Evolutionary conservation across 2,888 invertebrate species (phyloP).

Genomic region (Junonia oenone): DNA sequence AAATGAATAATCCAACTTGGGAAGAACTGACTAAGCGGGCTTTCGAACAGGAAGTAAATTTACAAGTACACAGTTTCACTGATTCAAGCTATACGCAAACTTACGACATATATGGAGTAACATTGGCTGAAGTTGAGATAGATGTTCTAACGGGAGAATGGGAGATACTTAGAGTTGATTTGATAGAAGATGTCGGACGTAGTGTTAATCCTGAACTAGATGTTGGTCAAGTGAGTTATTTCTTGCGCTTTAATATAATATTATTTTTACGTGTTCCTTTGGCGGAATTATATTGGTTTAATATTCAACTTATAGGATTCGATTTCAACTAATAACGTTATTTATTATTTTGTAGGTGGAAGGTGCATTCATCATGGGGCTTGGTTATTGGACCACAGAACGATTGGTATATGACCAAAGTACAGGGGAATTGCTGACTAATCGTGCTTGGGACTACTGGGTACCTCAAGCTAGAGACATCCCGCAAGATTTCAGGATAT

Average conservation of each 20-base stretch:
- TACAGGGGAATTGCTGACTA: conserved; percentile 83
- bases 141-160: conserved; percentile 85
- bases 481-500: conserved; percentile 84
- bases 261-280: too few relatives aligned
- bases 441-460: conserved; percentile 88
- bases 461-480: conserved; percentile 86
- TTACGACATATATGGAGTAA: conserved; percentile 71
- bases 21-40: conserved; percentile 66
- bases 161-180: conserved; percentile 77
- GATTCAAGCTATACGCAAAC: conserved; percentile 29
- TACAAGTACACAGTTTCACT: conserved; percentile 42
- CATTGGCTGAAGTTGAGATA: conserved; percentile 82
- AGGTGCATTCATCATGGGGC: conserved; percentile 86
- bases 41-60: conserved; percentile 35
- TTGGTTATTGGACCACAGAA: conserved; percentile 86
- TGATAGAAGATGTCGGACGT: conserved; percentile 82
- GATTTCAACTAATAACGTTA: too few relatives aligned
- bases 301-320: too few relatives aligned
- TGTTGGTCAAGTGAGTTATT: conserved; percentile 76
- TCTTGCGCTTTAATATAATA: not conserved
- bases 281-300: too few relatives aligned
- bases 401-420: conserved; percentile 79
- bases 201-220: conserved; percentile 82
- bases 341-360: conserved; percentile 60
- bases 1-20: conserved; percentile 63